Conservation (phyloP, 2,797 vertebrate species). For the Chaunax sp. region DNA sequence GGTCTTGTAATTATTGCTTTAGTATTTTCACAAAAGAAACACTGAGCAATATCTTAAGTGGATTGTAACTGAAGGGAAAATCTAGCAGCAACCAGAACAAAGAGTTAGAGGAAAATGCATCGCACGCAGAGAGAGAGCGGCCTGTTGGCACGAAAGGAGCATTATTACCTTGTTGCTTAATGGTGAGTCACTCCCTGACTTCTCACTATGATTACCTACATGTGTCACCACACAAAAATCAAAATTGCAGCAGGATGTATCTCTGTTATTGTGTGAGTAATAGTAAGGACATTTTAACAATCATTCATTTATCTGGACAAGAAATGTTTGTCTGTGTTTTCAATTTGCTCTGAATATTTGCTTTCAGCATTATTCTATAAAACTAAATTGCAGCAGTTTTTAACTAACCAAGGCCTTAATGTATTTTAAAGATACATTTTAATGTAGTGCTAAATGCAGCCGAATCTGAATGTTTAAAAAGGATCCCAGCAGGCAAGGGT, state of each 20-base stretch:
- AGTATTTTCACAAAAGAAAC: conserved; percentile 55
- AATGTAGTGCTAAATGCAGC: neutral
- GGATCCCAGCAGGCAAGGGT: conserved; percentile 18
- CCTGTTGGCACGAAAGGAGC: conserved; percentile 50
- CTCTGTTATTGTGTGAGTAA: conserved; percentile 12
- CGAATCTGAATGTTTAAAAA: conserved; percentile 12
- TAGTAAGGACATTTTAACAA: conserved; percentile 21
- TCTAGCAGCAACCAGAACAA: conserved; percentile 19
- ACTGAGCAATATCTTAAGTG: conserved; percentile 38
- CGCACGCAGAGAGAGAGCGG: conserved; percentile 42
- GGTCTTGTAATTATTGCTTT: conserved; percentile 60
- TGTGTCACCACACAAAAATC: conserved; percentile 16
- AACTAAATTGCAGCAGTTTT: neutral
- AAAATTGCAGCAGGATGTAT: conserved; percentile 29
- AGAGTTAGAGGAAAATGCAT: conserved; percentile 20
- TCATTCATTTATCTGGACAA: neutral
- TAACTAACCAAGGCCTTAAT: neutral
- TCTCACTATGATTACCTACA: conserved; percentile 25
- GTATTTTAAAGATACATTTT: neutral
- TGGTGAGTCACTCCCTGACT: conserved; percentile 46
- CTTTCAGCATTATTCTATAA: neutral
- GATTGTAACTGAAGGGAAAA: conserved; percentile 27
- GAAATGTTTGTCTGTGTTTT: neutral
- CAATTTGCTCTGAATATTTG: neutral
- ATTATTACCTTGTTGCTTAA: conserved; percentile 45